Percentiles rank a stretch among this genome's conserved stretches.
These are phyloP conservation scores for Apamea sordens DNA, from an alignment of 2,888 invertebrate species.

Conservation along the genomic window DNA sequence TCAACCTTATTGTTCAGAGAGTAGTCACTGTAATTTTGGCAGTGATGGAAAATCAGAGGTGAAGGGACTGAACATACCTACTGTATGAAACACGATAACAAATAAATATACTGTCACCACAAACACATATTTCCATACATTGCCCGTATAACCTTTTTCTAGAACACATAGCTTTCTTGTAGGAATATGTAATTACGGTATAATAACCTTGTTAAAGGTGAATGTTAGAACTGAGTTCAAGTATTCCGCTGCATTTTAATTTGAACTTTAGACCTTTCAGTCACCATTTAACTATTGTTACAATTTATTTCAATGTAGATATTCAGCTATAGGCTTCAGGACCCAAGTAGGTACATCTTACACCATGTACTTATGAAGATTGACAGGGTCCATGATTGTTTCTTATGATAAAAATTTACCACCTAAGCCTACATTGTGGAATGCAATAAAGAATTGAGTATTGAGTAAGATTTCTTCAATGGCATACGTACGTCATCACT, in stretches of 20 bases:
- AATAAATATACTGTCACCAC: background rate
- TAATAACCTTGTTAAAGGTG: constrained; percentile 12
- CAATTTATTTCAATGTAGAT: constrained; percentile 6
- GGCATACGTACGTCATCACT: background rate
- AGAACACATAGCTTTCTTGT: background rate
- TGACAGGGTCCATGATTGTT: no score
- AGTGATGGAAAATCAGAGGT: background rate
- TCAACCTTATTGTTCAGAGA: background rate
- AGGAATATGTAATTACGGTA: background rate
- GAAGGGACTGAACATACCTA: background rate
- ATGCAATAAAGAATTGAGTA: no score
- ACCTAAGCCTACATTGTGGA: no score
- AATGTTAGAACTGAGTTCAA: background rate
- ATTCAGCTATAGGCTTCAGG: background rate
- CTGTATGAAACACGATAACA: background rate
- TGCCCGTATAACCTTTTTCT: background rate
- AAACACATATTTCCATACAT: background rate
- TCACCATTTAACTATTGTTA: background rate
- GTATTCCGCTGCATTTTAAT: background rate
- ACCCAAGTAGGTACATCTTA: background rate
- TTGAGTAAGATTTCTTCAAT: background rate
- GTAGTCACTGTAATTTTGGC: background rate
- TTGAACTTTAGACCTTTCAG: constrained; percentile 24
- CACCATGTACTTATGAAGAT: background rate
- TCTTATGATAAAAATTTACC: no score